Conservation (phyloP, 2,797 vertebrate species). For the Luscinia luscinia region DNA sequence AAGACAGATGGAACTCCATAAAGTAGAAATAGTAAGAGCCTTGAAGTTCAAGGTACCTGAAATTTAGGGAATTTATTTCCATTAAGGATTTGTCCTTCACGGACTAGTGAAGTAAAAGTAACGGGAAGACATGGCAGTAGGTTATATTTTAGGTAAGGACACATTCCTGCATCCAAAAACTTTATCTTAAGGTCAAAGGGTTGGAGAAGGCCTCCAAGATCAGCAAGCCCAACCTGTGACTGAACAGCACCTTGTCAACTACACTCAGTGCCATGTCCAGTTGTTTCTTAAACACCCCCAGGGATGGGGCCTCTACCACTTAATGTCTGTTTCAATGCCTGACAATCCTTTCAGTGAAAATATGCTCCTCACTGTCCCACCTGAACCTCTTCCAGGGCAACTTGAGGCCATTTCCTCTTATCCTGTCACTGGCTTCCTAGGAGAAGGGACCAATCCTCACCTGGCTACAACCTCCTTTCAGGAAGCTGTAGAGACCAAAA, state of each 20-base stretch:
- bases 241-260: not conserved
- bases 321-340: not conserved
- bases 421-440: not conserved
- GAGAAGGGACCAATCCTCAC: not conserved
- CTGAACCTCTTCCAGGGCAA: not conserved
- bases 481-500: not conserved
- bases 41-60: not conserved
- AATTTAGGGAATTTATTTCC: not conserved
- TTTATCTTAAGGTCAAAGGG: not conserved
- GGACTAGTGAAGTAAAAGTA: not conserved
- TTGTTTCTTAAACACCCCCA: not conserved
- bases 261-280: accelerated
- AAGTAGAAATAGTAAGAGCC: not conserved
- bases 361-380: no score
- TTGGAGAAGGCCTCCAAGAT: not conserved
- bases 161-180: not conserved
- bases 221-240: accelerated
- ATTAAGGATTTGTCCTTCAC: not conserved
- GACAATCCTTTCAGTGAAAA: not conserved
- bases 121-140: not conserved
- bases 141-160: not conserved
- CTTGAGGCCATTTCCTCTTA: not conserved
- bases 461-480: not conserved
- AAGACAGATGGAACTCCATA: not conserved
- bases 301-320: accelerated